phyloP scores from a whole-genome alignment of 2,113 vertebrate genomes.

The Brachionichthys hirsutus region DNA sequence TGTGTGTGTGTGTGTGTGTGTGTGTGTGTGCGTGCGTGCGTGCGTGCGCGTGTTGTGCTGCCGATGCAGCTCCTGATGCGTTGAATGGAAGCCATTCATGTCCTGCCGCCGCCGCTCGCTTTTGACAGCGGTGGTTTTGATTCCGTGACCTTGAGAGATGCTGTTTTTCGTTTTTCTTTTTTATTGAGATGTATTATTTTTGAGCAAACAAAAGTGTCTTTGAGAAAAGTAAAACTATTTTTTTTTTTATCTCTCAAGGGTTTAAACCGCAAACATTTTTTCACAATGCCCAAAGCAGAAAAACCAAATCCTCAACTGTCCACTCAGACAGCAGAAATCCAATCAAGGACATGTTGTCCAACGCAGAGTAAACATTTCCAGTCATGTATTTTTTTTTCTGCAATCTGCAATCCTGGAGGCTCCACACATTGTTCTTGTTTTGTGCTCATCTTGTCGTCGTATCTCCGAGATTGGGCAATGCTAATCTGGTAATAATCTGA shows the following conservation, averaged over 20 bases:
- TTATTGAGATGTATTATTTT: not conserved
- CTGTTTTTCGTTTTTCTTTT: conserved; percentile 9
- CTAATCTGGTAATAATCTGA: conserved; percentile 69
- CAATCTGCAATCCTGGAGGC: conserved; percentile 34
- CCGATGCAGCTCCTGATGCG: not conserved
- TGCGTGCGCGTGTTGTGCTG: conserved; percentile 14
- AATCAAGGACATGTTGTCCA: conserved; percentile 49
- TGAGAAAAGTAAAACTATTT: conserved; percentile 6
- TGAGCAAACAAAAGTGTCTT: conserved; percentile 4
- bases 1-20: not conserved
- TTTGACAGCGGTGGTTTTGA: conserved; percentile 12
- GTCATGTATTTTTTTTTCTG: conserved; percentile 18
- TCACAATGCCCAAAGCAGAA: not conserved
- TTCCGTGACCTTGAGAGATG: conserved; percentile 36
- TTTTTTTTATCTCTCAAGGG: not conserved
- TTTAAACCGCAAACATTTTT: not conserved
- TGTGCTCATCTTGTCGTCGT: conserved; percentile 56
- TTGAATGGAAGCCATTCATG: conserved; percentile 33
- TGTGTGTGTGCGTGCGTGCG: not conserved
- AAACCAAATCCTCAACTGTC: not conserved
- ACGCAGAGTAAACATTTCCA: conserved; percentile 43
- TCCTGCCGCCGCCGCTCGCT: not conserved
- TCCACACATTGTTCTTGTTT: conserved; percentile 62
- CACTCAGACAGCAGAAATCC: conserved; percentile 54
- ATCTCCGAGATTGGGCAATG: conserved; percentile 60